Percentiles rank a stretch among this genome's conserved stretches.
Evolutionary conservation across 1,140 invertebrate species (phyloP).

Genomic region (Ooceraea biroi): DNA sequence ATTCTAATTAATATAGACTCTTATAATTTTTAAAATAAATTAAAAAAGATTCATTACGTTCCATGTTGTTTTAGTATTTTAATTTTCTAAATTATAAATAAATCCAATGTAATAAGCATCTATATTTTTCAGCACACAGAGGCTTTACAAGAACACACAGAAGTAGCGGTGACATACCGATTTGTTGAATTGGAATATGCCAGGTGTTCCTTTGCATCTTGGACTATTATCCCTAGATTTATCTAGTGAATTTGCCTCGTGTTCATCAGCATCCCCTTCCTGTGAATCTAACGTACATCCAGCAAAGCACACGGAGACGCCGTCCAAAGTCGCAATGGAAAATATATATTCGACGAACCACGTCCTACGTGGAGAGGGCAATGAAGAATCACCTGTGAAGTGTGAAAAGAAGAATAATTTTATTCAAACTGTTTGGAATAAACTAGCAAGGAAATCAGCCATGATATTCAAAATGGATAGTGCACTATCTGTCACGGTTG

Average conservation of each 20-base stretch:
- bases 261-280: not conserved
- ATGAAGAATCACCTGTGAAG: not conserved
- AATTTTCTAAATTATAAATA: not conserved
- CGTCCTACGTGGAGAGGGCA: constrained; percentile 49
- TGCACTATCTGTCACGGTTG: constrained; percentile 76
- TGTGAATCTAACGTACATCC: constrained; percentile 60
- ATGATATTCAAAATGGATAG: constrained; percentile 67
- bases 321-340: not conserved
- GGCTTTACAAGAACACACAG: constrained; percentile 55
- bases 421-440: constrained; percentile 59
- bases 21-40: not conserved
- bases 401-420: constrained; percentile 54
- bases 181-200: constrained; percentile 57
- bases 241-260: not conserved
- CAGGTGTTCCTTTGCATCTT: not conserved
- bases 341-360: constrained; percentile 63
- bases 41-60: not conserved
- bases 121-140: constrained; percentile 67
- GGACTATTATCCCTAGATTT: constrained; percentile 2
- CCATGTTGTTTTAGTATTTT: not conserved
- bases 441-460: constrained; percentile 54
- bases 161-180: constrained; percentile 28
- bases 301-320: constrained; percentile 22
- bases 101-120: constrained; percentile 9
- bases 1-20: not conserved